A percentile compares a stretch with the other conserved stretches of the same genome.
These are phyloP conservation scores for Tachypleus tridentatus DNA, from an alignment of 1,140 invertebrate genomes.

Conservation along the genomic window DNA sequence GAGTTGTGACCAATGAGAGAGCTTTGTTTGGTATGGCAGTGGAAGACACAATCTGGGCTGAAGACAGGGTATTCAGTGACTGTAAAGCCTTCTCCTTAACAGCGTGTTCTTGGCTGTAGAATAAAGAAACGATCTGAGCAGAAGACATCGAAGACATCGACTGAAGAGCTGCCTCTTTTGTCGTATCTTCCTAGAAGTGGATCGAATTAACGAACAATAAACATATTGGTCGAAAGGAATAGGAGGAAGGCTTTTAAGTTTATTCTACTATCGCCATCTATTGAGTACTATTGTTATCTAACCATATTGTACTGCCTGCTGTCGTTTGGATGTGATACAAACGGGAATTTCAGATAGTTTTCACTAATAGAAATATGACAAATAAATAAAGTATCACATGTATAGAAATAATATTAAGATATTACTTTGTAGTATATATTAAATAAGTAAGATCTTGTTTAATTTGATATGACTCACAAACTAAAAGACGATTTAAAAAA, in stretches of 20 bases:
- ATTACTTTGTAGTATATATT: too few relatives aligned
- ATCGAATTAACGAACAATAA: background rate
- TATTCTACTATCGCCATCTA: too few relatives aligned
- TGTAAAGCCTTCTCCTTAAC: slow-evolving; percentile 92
- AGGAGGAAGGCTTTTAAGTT: background rate
- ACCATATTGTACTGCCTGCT: too few relatives aligned
- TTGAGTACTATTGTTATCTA: too few relatives aligned
- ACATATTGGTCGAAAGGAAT: background rate
- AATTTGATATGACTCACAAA: too few relatives aligned
- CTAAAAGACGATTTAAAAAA: too few relatives aligned
- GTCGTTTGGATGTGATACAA: too few relatives aligned
- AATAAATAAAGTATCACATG: too few relatives aligned
- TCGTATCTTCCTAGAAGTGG: slow-evolving; percentile 33
- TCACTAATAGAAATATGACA: too few relatives aligned
- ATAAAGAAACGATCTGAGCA: slow-evolving; percentile 7
- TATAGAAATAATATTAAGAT: too few relatives aligned
- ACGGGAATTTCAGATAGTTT: too few relatives aligned
- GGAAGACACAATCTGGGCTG: slow-evolving; percentile 88
- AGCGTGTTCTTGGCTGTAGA: slow-evolving; percentile 55
- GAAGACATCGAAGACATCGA: slow-evolving; percentile 53
- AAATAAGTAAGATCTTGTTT: too few relatives aligned
- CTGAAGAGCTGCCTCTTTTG: slow-evolving; percentile 91
- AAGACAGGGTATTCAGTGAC: slow-evolving; percentile 61
- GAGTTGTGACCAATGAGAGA: slow-evolving; percentile 32
- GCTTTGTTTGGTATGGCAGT: slow-evolving; percentile 49